Evolutionary conservation across 2,888 invertebrate species (phyloP).

Genomic region (Melipona beecheii): DNA sequence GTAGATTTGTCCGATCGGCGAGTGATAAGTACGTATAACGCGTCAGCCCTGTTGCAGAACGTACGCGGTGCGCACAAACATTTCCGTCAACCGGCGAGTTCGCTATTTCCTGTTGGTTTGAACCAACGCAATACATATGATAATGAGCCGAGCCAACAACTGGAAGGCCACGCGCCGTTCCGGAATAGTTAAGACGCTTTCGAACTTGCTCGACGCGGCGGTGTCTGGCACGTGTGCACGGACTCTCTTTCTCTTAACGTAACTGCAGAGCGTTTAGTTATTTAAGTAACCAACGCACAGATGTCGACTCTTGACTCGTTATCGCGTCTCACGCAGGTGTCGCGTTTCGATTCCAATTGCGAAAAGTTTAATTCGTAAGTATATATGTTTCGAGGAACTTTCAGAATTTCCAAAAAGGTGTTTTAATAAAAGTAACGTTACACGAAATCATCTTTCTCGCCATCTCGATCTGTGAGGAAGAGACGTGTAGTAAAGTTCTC

Average conservation of each 20-base stretch:
- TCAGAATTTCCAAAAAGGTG: no score
- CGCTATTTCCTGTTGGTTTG: background rate
- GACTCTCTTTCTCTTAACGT: background rate
- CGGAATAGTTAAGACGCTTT: slow-evolving; percentile 45
- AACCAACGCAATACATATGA: slow-evolving; percentile 1
- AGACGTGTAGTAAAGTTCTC: no score
- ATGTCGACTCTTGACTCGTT: background rate
- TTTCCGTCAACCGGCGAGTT: slow-evolving; percentile 20
- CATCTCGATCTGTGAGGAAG: no score
- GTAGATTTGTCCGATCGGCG: background rate
- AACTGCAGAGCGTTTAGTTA: background rate
- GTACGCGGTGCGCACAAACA: slow-evolving; percentile 9
- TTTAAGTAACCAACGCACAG: background rate
- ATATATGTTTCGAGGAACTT: no score
- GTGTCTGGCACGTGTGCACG: slow-evolving; percentile 1
- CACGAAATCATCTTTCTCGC: no score
- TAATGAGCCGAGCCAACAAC: slow-evolving; percentile 35
- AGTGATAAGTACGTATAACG: background rate
- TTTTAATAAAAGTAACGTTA: no score
- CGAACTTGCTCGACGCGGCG: slow-evolving; percentile 28
- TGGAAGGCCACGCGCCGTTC: slow-evolving; percentile 12
- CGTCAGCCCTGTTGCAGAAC: background rate
- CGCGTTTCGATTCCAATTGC: background rate
- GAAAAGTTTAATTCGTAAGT: background rate
- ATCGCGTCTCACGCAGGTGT: background rate